These are phyloP conservation scores for Lithodes maja DNA, from an alignment of 2,888 invertebrate genomes.

Conservation along the genomic window DNA sequence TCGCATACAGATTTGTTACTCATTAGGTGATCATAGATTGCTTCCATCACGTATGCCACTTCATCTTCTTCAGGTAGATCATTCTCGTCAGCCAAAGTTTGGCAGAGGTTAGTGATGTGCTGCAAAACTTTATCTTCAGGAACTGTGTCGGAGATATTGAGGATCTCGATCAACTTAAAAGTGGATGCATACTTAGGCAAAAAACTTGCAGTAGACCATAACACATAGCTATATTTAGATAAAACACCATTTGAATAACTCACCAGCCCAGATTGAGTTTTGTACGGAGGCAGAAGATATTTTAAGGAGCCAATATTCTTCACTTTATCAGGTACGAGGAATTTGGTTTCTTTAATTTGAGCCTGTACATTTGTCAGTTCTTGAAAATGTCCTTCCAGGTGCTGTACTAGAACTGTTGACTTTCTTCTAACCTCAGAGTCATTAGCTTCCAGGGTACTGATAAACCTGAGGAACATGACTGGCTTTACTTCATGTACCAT, in stretches of 20 bases:
- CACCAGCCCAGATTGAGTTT: conserved; percentile 26
- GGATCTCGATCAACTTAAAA: neutral
- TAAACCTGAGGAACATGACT: conserved; percentile 11
- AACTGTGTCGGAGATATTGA: conserved; percentile 10
- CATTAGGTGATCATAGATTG: conserved; percentile 23
- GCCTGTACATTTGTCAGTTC: neutral
- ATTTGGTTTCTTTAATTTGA: conserved; percentile 1
- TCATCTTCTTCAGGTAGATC: neutral
- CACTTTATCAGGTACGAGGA: conserved; percentile 17
- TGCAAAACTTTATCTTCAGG: conserved; percentile 18
- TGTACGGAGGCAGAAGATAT: neutral
- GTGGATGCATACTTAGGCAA: conserved; percentile 4
- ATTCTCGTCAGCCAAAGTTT: neutral
- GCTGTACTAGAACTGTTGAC: neutral
- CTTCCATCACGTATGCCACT: conserved; percentile 30
- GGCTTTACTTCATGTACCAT: conserved; percentile 16
- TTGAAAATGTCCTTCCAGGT: neutral
- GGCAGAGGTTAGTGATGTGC: conserved; percentile 23
- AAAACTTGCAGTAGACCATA: conserved; percentile 36
- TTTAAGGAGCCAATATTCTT: neutral
- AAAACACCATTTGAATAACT: conserved; percentile 7
- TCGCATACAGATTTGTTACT: neutral
- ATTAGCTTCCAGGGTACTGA: neutral
- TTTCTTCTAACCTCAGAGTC: conserved; percentile 11
- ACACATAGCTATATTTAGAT: neutral